phyloP scores from a whole-genome alignment of 2,888 invertebrate species.

The Eurois occulta region DNA sequence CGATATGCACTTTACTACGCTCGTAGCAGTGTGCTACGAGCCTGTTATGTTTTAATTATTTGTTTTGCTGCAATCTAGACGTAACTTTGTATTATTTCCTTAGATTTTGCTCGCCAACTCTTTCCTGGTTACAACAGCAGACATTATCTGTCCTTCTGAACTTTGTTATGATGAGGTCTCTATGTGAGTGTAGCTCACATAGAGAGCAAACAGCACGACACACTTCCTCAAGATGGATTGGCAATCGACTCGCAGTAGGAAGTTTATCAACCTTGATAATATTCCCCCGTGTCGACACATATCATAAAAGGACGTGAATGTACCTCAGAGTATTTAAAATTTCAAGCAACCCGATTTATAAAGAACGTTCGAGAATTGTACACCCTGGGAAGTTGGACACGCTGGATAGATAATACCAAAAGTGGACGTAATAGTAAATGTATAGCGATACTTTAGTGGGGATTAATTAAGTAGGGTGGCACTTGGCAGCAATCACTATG shows the following conservation, averaged over 20 bases:
- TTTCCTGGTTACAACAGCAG: neutral
- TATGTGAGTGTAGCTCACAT: neutral
- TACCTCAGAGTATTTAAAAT: neutral
- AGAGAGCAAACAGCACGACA: too few relatives aligned
- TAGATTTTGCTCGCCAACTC: neutral
- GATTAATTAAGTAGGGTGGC: slow-evolving; percentile 66
- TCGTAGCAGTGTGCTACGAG: slow-evolving; percentile 10
- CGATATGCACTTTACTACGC: slow-evolving; percentile 14
- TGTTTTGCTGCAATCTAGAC: neutral
- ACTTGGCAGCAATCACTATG: slow-evolving; percentile 64
- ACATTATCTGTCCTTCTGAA: neutral
- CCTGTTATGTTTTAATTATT: neutral
- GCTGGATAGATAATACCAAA: slow-evolving; percentile 28
- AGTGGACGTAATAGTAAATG: slow-evolving; percentile 51
- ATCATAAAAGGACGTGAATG: neutral
- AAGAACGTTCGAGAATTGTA: slow-evolving; percentile 31
- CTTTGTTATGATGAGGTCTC: neutral
- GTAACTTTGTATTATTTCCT: neutral
- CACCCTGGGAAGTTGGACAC: slow-evolving; percentile 39
- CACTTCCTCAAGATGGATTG: neutral
- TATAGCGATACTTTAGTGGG: slow-evolving; percentile 55
- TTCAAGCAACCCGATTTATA: slow-evolving; percentile 8
- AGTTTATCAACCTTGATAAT: neutral
- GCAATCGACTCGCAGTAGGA: neutral
- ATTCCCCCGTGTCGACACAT: neutral